phyloP scores from a whole-genome alignment of 64 coral and sea anemone genomes.

The Trachythela sp. region DNA sequence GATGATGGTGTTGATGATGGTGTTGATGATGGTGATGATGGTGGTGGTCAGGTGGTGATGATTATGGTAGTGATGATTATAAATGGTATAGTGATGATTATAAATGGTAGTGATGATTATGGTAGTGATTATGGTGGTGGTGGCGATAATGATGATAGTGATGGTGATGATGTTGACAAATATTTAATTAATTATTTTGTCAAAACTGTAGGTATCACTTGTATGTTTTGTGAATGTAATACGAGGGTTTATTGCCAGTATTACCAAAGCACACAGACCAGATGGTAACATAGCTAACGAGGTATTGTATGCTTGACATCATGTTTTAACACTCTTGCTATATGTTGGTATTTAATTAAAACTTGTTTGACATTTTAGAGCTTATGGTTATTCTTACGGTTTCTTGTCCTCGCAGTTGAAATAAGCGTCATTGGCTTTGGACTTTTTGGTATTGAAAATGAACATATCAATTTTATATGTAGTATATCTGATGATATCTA shows the following conservation, averaged over 20 bases:
- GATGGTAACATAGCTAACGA: not conserved
- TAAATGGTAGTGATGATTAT: no score
- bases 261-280: not conserved
- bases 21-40: no score
- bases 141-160: no score
- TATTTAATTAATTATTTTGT: not conserved
- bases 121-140: no score
- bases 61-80: no score
- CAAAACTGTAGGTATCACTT: not conserved
- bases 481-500: no score
- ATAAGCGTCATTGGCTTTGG: slow-evolving; percentile 20
- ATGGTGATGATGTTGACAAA: not conserved
- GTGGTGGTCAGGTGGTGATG: no score
- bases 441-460: not conserved
- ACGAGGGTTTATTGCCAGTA: not conserved
- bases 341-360: not conserved
- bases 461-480: not conserved
- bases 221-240: not conserved
- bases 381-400: not conserved
- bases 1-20: no score
- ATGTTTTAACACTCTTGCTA: not conserved
- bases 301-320: not conserved
- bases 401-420: slow-evolving; percentile 3
- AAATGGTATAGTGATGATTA: no score
- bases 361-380: not conserved